Base-by-base conservation (phyloP, 2,113 vertebrate species). In the Brachypodius melanocephalos region DNA sequence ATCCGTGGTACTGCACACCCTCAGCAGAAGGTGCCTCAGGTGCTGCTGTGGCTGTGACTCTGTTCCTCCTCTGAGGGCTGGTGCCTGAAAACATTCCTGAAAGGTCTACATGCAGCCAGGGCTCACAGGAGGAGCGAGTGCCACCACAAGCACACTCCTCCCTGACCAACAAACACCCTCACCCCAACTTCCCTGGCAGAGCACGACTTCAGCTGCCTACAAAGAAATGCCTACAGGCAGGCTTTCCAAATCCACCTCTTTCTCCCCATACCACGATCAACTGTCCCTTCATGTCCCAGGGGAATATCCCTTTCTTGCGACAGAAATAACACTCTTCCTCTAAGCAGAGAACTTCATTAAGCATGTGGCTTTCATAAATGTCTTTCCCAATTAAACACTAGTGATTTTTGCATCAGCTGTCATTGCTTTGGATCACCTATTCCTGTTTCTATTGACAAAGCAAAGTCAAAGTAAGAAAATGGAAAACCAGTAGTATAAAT, bases 401-500 rank as follows among this genome's bases (percentile, higher is more conserved):
- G 7, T 7, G 4, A 67, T 31, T 85, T 92, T 58, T 79, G 6
- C 25, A 25, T 73, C 2, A 2, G 8, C 14, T 68, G 38, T 46
- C 45, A 24, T 65, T 67, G 46, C 45, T 93, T 87, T 80, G 49
- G 25, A 73, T 66, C 40, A 62, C 0, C 1, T 61, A 43, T n/a
- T 78, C 49, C 36, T 74, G 34, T 31, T 77, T 49, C 34, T 93
- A 75, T 10, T 42, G 26, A 69, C 21, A 62, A 66, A 82, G 12
- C 29, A 59, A 77, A 92, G 82, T 42, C 36, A 84, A 93, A 88
- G 13, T 48, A 85, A 85, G 88, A 91, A 94, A 38, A 43, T n/a
- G 6, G 54, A 89, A 95, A 90, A 75, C 2, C 5, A 18, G 12
- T 32, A 83, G 19, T 46, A 88, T 82, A 59, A 79, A 40, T 52